phyloP scores from a whole-genome alignment of 1,140 invertebrate genomes.

The Schmidtea mediterranea region DNA sequence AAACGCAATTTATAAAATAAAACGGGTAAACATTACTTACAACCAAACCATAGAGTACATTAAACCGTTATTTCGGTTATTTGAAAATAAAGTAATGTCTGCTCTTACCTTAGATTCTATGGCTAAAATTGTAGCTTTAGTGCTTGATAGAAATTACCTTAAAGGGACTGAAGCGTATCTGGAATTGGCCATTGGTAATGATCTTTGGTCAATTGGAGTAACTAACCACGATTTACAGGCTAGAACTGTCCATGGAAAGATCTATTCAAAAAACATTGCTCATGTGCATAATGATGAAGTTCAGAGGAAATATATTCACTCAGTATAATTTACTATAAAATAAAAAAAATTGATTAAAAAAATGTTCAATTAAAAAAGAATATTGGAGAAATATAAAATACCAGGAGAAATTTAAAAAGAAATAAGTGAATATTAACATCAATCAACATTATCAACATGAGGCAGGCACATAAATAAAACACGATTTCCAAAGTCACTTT shows the following conservation, averaged over 20 bases:
- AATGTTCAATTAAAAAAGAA: too few species aligned
- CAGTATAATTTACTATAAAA: too few species aligned
- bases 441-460: too few species aligned
- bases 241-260: conserved; percentile 89
- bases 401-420: too few species aligned
- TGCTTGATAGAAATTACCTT: conserved; percentile 69
- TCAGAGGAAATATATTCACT: conserved; percentile 75
- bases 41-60: conserved; percentile 63
- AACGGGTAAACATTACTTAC: conserved; percentile 65
- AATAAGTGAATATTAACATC: too few species aligned
- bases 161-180: conserved; percentile 54
- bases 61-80: conserved; percentile 60
- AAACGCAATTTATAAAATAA: conserved; percentile 42
- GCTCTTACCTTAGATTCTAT: conserved; percentile 81
- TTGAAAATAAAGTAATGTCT: conserved; percentile 59
- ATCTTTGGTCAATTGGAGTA: conserved; percentile 88
- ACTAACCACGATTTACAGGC: conserved; percentile 99
- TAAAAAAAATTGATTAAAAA: too few species aligned
- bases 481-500: too few species aligned
- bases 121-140: conserved; percentile 57
- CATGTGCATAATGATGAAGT: conserved; percentile 99
- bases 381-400: too few species aligned
- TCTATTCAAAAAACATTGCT: conserved; percentile 92
- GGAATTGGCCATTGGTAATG: conserved; percentile 98
- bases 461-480: too few species aligned